Base-by-base conservation (phyloP, 2,797 vertebrate genomes). In the Sphaeramia orbicularis region DNA sequence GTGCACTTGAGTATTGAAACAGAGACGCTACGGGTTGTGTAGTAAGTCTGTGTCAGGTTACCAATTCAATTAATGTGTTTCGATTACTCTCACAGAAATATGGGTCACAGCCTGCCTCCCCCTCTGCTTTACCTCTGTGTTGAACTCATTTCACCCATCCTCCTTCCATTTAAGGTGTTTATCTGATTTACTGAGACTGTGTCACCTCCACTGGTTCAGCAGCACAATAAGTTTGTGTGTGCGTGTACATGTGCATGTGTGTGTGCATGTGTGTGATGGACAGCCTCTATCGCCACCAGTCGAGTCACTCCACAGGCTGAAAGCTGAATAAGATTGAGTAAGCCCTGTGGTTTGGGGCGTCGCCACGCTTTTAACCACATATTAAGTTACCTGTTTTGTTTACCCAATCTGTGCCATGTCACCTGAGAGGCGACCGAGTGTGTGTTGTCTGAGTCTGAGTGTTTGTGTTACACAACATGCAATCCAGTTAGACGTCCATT, bases 371-470 rank as follows among this genome's bases (percentile, higher is more conserved):
- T 83, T 63, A 88, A 78, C 62, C 66, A 27, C 44, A 41, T 87
- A 87, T 92, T 78, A 53, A 65, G 71, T 92, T 90, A 54, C 89
- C 32, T 1, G 55, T 82, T 90, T 81, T 81, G 86, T 88, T 70
- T 66, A 70, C 49, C 79, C 82, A 90, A 90, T 90, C 91, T 89
- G 58, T 86, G 85, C 82, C 71, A 1, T 83, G 86, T 85, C 82
- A 92, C 85, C 85, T 53, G 86, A 91, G 86, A 82, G 74, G 47
- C 10, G 18, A 1, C 41, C 0, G 51, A 27, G 80, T 75, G 74
- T 63, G 76, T 35, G 50, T 37, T 19, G 56, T 68, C 36, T 71
- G 50, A 3, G 58, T 55, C 10, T n/a, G 11, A 41, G 62, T 53
- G 41, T 64, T 43, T 48, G 68, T 2, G 16, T 77, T 76, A 30